Conservation (phyloP, 2,797 vertebrate species). For the Gobionotothen gibberifrons region DNA sequence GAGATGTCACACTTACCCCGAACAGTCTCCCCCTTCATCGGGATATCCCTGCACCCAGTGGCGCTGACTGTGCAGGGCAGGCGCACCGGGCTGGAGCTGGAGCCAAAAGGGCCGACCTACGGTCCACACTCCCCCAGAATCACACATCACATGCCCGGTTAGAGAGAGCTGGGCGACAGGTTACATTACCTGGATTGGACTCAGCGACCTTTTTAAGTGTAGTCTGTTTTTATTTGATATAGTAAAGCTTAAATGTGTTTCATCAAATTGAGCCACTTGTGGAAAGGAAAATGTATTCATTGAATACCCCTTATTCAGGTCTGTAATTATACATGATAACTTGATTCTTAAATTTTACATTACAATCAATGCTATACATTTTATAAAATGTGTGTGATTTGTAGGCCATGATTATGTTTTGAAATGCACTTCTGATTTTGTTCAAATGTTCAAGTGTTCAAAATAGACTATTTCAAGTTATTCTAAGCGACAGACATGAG, state of each 20-base stretch:
- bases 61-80: constrained; percentile 74
- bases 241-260: neutral
- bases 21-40: constrained; percentile 47
- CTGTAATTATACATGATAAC: too few relatives aligned
- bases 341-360: too few relatives aligned
- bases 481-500: too few relatives aligned
- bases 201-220: neutral
- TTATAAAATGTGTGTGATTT: too few relatives aligned
- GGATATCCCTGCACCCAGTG: constrained; percentile 76
- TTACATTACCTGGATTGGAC: neutral
- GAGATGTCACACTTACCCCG: constrained; percentile 69
- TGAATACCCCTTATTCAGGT: too few relatives aligned
- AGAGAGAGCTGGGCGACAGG: neutral
- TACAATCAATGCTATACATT: too few relatives aligned
- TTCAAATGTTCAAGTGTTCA: too few relatives aligned
- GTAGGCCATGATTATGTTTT: too few relatives aligned
- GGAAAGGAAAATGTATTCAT: neutral
- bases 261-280: constrained; percentile 2
- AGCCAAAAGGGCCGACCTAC: constrained; percentile 74
- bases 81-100: constrained; percentile 67
- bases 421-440: too few relatives aligned
- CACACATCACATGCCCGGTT: neutral
- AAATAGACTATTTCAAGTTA: too few relatives aligned
- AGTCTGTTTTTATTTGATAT: neutral
- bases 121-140: constrained; percentile 46